Evolutionary conservation across 30 jellyfish, hydroid and myxozoan genomes (phyloP).

Genomic region (Aurelia sp.): DNA sequence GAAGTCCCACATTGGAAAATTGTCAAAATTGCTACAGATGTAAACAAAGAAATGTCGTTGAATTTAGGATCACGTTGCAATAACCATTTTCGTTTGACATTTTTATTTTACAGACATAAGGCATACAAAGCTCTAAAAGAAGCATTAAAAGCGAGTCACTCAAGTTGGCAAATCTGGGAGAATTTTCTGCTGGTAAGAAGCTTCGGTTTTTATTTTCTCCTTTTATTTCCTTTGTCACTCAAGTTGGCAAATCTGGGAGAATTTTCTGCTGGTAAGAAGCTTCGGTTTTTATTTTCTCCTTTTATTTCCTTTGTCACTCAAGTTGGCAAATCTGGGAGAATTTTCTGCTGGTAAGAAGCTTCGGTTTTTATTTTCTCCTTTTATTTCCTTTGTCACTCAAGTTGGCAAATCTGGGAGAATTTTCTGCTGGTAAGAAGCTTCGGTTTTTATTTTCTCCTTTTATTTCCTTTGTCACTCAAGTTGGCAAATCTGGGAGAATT

Average conservation of each 20-base stretch:
- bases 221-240: constrained; percentile 36
- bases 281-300: too few species aligned
- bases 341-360: constrained; percentile 65
- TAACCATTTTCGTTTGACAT: neutral
- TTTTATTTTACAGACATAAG: constrained; percentile 35
- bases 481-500: constrained; percentile 95
- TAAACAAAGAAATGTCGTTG: neutral
- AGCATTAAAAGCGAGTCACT: constrained; percentile 79
- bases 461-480: constrained; percentile 59
- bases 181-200: constrained; percentile 72
- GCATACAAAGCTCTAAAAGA: constrained; percentile 90
- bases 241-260: constrained; percentile 97
- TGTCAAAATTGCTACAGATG: too few species aligned
- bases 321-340: constrained; percentile 98
- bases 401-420: constrained; percentile 97
- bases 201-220: neutral
- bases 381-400: constrained; percentile 45
- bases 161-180: constrained; percentile 96
- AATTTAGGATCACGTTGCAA: too few species aligned
- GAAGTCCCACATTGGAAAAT: too few species aligned
- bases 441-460: too few species aligned
- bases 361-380: too few species aligned
- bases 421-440: constrained; percentile 64
- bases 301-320: constrained; percentile 37
- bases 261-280: constrained; percentile 68